phyloP scores from a whole-genome alignment of 2,888 invertebrate species.

The Dolichopus griseipennis region DNA sequence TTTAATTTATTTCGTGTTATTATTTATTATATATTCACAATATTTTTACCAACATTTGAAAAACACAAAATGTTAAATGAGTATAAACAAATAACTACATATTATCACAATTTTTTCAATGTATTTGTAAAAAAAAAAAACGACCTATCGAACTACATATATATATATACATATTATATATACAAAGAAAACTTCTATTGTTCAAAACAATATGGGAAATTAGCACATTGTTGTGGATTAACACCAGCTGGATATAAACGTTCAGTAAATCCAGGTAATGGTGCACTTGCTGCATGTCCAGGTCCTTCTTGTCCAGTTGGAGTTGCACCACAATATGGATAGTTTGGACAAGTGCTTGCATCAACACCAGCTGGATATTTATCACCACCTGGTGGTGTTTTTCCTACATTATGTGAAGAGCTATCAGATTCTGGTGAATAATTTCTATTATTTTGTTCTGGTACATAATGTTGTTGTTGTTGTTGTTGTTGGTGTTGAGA shows the following conservation, averaged over 20 bases:
- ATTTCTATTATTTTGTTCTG: neutral
- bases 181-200: neutral
- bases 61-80: neutral
- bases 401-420: neutral
- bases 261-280: conserved; percentile 44
- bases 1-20: no score
- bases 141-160: no score
- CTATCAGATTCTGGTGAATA: no score
- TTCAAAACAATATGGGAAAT: conserved; percentile 42
- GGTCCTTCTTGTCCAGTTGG: conserved; percentile 27
- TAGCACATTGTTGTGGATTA: conserved; percentile 43
- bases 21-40: no score
- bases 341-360: conserved; percentile 47
- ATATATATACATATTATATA: no score
- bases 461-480: neutral
- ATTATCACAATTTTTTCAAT: neutral
- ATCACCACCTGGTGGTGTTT: conserved; percentile 30
- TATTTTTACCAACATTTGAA: no score
- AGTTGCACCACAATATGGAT: conserved; percentile 46
- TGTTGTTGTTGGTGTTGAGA: neutral
- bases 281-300: conserved; percentile 34
- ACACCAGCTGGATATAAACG: conserved; percentile 45
- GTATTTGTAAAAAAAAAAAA: neutral
- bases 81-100: neutral
- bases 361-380: conserved; percentile 45